Evolutionary conservation across 2,888 invertebrate genomes (phyloP).

Genomic region (Cylindroiulus punctatus): DNA sequence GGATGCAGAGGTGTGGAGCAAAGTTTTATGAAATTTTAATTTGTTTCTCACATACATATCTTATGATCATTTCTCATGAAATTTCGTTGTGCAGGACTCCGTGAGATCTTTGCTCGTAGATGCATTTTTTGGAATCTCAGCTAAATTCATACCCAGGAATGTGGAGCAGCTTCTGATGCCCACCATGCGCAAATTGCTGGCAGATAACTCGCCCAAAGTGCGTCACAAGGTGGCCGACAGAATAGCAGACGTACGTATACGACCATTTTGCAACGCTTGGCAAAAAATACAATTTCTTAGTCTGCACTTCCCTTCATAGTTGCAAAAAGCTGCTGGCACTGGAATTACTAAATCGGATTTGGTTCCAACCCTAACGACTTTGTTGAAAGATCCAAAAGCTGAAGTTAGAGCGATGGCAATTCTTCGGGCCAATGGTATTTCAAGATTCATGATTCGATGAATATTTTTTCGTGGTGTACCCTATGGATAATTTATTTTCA

Average conservation of each 20-base stretch:
- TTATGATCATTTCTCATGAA: not conserved
- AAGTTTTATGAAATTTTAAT: not conserved
- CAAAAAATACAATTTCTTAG: not conserved
- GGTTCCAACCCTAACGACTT: conserved; percentile 7
- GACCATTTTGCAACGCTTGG: not conserved
- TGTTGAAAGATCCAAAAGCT: conserved; percentile 27
- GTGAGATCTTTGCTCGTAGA: conserved; percentile 47
- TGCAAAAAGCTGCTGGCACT: conserved; percentile 49
- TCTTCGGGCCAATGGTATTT: conserved; percentile 33
- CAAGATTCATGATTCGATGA: not conserved
- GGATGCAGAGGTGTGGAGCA: not conserved
- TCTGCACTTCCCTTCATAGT: not conserved
- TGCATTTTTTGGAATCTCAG: conserved; percentile 53
- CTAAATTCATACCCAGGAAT: conserved; percentile 52
- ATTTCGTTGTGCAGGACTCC: conserved; percentile 3
- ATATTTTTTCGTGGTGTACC: not conserved
- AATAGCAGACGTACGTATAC: conserved; percentile 31
- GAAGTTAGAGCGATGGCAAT: conserved; percentile 40
- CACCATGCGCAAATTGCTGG: conserved; percentile 30
- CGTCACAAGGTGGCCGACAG: conserved; percentile 40
- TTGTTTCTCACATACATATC: no score
- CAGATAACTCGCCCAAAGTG: conserved; percentile 40
- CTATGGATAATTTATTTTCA: not conserved
- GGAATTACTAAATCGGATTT: conserved; percentile 49
- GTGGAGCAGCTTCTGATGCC: conserved; percentile 54